Evolutionary conservation across 2,113 vertebrate species (phyloP), one percentile per base, ranked within the genome.

Genomic region (Nesoenas mayeri): DNA sequence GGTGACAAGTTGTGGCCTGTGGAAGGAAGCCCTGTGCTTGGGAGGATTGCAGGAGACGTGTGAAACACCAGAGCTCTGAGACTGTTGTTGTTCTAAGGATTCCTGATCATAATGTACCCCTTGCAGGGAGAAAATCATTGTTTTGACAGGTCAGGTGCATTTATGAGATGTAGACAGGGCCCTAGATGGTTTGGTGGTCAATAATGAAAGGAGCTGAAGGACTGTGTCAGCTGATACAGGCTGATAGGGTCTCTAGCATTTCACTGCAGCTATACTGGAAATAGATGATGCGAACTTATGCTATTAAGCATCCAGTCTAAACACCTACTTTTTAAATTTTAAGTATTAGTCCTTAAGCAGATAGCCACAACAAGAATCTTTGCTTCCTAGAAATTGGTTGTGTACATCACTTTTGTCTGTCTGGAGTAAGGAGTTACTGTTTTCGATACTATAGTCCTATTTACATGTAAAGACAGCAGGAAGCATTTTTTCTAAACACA

Each of bases 31-130:
- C 25, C 13, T 75, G n/a, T 9, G 7, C 28, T 65, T 85, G 4
- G 19, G 16, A 79, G 13, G 15, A 10, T 10, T 85, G 21, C 44
- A 34, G 29, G 34, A 81, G 31, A 36, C 0, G 0, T 13, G 18
- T 19, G 47, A 42, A 50, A 66, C 2, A 54, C 12, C 40, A 80
- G 42, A 77, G 8, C 26, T 44, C 47, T 48, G 2, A 31, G 58
- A 50, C 24, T 29, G 18, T 12, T 58, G 24, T 28, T 92, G 32
- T 28, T 92, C 38, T 40, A 66, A 31, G 51, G 50, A 31, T 28
- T 40, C 40, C 20, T 79, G 62, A 64, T 29, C 31, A 50, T 29
- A 54, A 60, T 20, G 6, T 18, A 44, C 3, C 1, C 34, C 13
- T 81, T 51, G 24, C 54, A 73, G 31, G 50, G 58, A 48, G 51